Conservation (phyloP, 2,888 invertebrate genomes). For the Ennomos erosarius region DNA sequence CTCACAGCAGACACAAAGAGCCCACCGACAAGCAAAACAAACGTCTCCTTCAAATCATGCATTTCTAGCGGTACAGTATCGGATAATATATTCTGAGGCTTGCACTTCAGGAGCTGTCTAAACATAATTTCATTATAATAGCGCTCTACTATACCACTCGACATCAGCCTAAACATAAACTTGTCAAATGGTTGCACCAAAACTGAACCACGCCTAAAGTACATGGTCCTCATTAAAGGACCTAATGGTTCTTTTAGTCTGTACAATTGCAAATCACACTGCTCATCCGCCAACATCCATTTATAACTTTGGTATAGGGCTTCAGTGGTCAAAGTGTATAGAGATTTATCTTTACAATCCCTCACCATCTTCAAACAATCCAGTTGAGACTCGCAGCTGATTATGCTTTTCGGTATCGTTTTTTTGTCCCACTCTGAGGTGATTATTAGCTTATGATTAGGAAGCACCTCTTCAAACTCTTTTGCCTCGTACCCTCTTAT, state of each 20-base stretch:
- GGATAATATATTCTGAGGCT: conserved; percentile 14
- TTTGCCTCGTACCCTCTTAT: conserved; percentile 43
- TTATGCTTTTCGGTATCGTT: background rate
- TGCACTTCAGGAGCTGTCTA: conserved; percentile 43
- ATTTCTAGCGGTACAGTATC: conserved; percentile 28
- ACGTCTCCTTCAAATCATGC: conserved; percentile 39
- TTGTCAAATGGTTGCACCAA: conserved; percentile 33
- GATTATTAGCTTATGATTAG: conserved; percentile 29
- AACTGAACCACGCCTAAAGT: conserved; percentile 53
- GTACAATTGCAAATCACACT: conserved; percentile 42
- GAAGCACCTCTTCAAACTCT: conserved; percentile 32
- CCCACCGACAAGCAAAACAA: conserved; percentile 45
- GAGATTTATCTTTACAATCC: conserved; percentile 22
- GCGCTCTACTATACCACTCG: conserved; percentile 43
- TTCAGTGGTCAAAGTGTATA: conserved; percentile 44
- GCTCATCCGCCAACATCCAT: conserved; percentile 42
- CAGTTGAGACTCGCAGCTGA: conserved; percentile 39
- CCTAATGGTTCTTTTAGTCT: conserved; percentile 39
- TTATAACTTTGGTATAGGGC: conserved; percentile 33
- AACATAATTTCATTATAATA: conserved; percentile 28
- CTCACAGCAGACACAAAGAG: conserved; percentile 42
- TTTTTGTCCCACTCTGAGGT: conserved; percentile 17
- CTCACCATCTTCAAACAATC: conserved; percentile 46
- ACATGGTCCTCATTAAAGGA: conserved; percentile 41
- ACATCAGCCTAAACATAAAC: conserved; percentile 25